Conservation (phyloP, 2,888 invertebrate species). For the Mongoloraphidia duomilia region DNA sequence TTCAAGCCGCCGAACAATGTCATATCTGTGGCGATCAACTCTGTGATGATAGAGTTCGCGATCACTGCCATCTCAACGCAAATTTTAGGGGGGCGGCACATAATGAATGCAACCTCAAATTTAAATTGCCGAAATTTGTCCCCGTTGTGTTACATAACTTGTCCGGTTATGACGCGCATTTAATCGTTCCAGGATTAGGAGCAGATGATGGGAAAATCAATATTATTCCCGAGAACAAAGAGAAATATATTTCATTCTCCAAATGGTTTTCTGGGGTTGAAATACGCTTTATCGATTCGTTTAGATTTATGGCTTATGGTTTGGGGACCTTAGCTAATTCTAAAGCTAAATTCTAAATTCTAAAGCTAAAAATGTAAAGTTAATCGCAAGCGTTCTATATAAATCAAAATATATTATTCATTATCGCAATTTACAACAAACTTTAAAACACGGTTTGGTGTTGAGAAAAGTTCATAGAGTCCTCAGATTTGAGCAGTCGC, state of each 20-base stretch:
- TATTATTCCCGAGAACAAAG: too few species aligned
- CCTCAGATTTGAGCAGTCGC: constrained; percentile 24
- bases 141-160: constrained; percentile 23
- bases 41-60: constrained; percentile 13
- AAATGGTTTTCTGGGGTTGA: too few species aligned
- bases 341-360: background rate
- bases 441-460: constrained; percentile 16
- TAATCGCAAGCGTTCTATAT: constrained; percentile 14
- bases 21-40: too few species aligned
- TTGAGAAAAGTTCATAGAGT: constrained; percentile 21
- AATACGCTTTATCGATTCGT: too few species aligned
- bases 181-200: constrained; percentile 18
- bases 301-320: too few species aligned
- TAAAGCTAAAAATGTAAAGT: constrained; percentile 10
- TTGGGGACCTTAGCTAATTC: too few species aligned
- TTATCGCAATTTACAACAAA: constrained; percentile 19
- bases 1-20: too few species aligned
- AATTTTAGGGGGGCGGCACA: constrained; percentile 18
- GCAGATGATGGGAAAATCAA: constrained; percentile 8
- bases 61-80: constrained; percentile 21
- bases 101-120: constrained; percentile 22
- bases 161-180: constrained; percentile 19
- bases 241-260: too few species aligned
- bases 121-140: constrained; percentile 16
- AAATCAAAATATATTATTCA: constrained; percentile 20